Percentiles rank a stretch among this genome's conserved stretches.
Conservation (phyloP, 2,797 vertebrate species). For the Nasua narica region DNA sequence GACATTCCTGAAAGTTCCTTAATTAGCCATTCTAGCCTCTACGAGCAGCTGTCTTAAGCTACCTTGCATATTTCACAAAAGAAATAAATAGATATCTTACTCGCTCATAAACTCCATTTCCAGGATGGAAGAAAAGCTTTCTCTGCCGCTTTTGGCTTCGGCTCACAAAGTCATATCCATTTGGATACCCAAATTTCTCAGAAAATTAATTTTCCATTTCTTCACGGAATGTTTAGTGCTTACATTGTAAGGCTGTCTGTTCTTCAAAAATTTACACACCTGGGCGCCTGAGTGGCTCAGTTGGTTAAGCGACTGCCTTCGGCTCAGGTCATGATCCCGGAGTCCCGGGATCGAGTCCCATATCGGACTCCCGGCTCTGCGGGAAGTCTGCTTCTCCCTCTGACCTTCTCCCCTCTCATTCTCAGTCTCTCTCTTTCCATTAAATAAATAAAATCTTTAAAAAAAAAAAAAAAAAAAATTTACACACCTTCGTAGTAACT, state of each 20-base stretch:
- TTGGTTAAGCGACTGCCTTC: too few species aligned
- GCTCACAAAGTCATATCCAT: background rate
- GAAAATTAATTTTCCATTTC: background rate
- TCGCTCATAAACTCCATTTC: background rate
- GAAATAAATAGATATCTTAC: background rate
- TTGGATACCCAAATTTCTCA: background rate
- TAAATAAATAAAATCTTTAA: too few species aligned
- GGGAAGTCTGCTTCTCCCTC: too few species aligned
- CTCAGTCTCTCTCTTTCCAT: too few species aligned
- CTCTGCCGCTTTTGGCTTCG: background rate
- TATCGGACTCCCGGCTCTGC: too few species aligned
- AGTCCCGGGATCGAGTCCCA: too few species aligned
- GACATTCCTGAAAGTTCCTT: background rate
- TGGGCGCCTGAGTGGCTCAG: too few species aligned
- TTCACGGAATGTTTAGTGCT: background rate
- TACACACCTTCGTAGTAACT: background rate
- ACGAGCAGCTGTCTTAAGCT: background rate
- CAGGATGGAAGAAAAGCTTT: background rate
- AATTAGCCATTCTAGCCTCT: background rate
- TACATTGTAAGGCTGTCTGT: background rate
- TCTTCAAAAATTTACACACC: background rate
- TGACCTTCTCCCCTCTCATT: too few species aligned
- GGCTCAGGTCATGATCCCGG: too few species aligned
- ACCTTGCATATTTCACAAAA: background rate
- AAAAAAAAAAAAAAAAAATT: too few species aligned